phyloP scores from a whole-genome alignment of 2,888 invertebrate genomes.

The Rugalucina vietnamica region DNA sequence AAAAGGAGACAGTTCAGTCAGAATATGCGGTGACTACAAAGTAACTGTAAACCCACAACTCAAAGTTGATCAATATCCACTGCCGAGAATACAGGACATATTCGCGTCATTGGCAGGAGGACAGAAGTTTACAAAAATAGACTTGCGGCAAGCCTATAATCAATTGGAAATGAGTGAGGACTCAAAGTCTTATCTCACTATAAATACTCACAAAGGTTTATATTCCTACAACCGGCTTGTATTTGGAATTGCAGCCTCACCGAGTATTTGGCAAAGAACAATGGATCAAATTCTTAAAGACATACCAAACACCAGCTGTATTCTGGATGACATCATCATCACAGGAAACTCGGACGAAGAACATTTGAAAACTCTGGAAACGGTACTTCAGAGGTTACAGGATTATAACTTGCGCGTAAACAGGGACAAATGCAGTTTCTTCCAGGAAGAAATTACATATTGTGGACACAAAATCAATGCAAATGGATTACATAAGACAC shows the following conservation, averaged over 20 bases:
- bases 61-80: slow-evolving; percentile 63
- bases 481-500: slow-evolving; percentile 43
- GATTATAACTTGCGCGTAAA: too few relatives aligned
- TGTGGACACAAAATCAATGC: slow-evolving; percentile 47
- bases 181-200: slow-evolving; percentile 12
- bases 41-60: slow-evolving; percentile 59
- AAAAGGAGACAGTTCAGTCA: slow-evolving; percentile 35
- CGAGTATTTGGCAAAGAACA: too few relatives aligned
- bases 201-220: slow-evolving; percentile 31
- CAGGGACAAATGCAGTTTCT: too few relatives aligned
- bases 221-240: too few relatives aligned
- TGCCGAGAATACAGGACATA: slow-evolving; percentile 66
- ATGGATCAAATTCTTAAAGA: too few relatives aligned
- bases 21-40: slow-evolving; percentile 64
- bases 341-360: too few relatives aligned
- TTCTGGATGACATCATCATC: too few relatives aligned
- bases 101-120: slow-evolving; percentile 52
- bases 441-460: slow-evolving; percentile 29
- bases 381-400: too few relatives aligned
- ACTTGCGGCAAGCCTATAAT: slow-evolving; percentile 23
- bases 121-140: slow-evolving; percentile 38
- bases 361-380: too few relatives aligned
- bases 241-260: too few relatives aligned
- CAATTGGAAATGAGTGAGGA: slow-evolving; percentile 28
- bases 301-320: too few relatives aligned